A percentile compares a stretch with the other conserved stretches of the same genome.
Evolutionary conservation across 2,113 vertebrate genomes (phyloP).

Genomic region (Brachyhypopomus gauderio): DNA sequence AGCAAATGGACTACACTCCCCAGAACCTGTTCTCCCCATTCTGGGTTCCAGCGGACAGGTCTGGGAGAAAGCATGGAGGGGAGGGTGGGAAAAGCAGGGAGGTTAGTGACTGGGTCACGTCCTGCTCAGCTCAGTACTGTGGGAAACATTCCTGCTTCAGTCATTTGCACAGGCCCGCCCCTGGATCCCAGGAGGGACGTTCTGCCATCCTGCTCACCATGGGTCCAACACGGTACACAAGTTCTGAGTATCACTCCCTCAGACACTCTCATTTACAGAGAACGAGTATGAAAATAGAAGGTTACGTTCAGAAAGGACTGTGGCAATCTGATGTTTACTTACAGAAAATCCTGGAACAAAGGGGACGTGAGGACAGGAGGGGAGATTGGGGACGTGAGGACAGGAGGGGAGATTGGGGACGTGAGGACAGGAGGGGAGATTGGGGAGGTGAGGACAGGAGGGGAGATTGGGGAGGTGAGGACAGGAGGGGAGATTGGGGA

Average conservation of each 20-base stretch:
- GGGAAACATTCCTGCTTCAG: conserved; percentile 47
- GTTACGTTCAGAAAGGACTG: too few relatives aligned
- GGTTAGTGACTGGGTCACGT: conserved; percentile 24
- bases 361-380: background rate
- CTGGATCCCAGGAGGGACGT: conserved; percentile 15
- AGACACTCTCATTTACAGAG: too few relatives aligned
- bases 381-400: background rate
- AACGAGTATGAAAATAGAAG: too few relatives aligned
- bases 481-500: background rate
- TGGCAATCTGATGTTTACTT: background rate
- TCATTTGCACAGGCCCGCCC: background rate
- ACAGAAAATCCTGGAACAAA: background rate
- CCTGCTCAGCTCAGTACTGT: conserved; percentile 22
- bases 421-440: background rate
- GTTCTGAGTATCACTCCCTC: background rate
- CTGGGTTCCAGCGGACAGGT: conserved; percentile 49
- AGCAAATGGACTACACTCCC: background rate
- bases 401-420: background rate
- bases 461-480: too few relatives aligned
- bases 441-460: background rate
- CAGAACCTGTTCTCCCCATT: conserved; percentile 38
- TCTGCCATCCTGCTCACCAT: background rate
- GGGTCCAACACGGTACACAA: background rate
- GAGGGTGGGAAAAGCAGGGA: conserved; percentile 29
- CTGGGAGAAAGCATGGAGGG: conserved; percentile 5